Base-by-base conservation (phyloP, 1,140 invertebrate genomes). In the Listronotus oregonensis region DNA sequence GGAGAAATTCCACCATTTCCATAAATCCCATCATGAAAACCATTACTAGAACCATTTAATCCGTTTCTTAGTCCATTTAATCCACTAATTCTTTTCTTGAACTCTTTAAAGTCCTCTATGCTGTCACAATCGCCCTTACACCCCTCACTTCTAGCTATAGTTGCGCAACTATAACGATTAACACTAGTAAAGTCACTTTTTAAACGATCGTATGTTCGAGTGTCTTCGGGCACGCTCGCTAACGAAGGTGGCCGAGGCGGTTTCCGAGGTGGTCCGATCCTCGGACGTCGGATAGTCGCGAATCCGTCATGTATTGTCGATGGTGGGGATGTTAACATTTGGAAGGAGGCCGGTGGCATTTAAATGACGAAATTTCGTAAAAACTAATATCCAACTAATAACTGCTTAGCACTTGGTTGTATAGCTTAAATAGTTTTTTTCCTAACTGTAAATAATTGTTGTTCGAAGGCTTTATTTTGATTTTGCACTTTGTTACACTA, bases 261-360 rank as follows among this genome's bases (percentile, higher is more conserved):
- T n/a, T 76, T 76, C 10, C 82, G 61, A 80, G 82, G 75, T 80
- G 68, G 67, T 27, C 75, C 75, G 34, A 77, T 84, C 66, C 83
- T 81, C 32, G 82, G 83, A 10, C 87, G 84, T 59, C 90, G 82
- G 61, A 93, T 90, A 0, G 91, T 93, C 43, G 90, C 90, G 79
- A 91, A 92, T 42, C 90, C 90, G 77, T 93, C 90, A 77, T 91
- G 86, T 12, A 92, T 85, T 43, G 87, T 86, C 39, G 87, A 86
- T 55, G 83, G 83, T 73, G 74, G 75, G 6, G 59, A 44, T 17
- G 73, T 70, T 67, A 75, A 71, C 50, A 66, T 68, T 64, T 49
- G 52, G 46, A 59, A 49, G 12, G 61, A 60, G 5, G 66, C 59
- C 3, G 60, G 51, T 46, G 58, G 58, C 60, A 55, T 63, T 42